Conservation (phyloP, 2,113 vertebrate species). For the Lampris megalopsis region DNA sequence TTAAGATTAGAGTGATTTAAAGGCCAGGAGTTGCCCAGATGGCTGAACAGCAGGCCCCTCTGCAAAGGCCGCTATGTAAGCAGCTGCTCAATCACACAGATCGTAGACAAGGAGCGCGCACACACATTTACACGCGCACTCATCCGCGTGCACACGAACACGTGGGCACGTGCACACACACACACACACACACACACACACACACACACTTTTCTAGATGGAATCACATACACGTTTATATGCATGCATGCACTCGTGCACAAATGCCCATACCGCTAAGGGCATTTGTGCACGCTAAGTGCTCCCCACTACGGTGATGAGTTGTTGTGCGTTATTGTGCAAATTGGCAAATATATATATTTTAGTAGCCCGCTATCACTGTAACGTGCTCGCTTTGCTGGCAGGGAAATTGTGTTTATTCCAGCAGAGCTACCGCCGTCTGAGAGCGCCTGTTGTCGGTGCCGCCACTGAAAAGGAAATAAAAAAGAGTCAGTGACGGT, state of each 20-base stretch:
- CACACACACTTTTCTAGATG: background rate
- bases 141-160: background rate
- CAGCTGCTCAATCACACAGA: constrained; percentile 71
- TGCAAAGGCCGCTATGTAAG: constrained; percentile 69
- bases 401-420: constrained; percentile 41
- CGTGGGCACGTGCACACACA: constrained; percentile 19
- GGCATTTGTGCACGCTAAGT: constrained; percentile 26
- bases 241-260: background rate
- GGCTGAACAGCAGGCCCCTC: constrained; percentile 79
- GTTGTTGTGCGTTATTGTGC: constrained; percentile 34
- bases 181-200: constrained; percentile 35
- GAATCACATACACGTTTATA: background rate
- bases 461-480: background rate
- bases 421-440: constrained; percentile 14
- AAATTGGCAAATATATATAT: constrained; percentile 52
- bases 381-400: constrained; percentile 41
- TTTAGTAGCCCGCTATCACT: constrained; percentile 42
- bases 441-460: constrained; percentile 28
- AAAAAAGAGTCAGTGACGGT: no score
- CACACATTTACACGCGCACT: background rate
- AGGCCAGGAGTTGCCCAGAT: constrained; percentile 79
- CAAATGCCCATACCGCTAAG: background rate
- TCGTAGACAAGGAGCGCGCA: constrained; percentile 41
- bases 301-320: constrained; percentile 45
- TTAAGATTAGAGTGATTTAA: constrained; percentile 76